Base-by-base conservation (phyloP, 1,140 invertebrate species). In the Harlomillsia oculata region DNA sequence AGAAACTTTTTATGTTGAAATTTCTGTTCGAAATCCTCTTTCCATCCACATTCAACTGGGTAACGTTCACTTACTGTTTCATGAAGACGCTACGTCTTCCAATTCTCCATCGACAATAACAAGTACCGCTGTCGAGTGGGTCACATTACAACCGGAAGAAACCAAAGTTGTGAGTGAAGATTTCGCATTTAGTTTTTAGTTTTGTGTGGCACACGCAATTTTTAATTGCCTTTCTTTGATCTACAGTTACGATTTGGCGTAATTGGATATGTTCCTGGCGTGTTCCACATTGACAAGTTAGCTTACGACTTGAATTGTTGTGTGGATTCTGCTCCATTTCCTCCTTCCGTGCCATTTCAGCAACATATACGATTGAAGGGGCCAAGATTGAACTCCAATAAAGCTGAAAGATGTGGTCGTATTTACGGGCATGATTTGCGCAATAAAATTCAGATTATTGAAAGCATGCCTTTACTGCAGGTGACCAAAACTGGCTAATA, bases 51-150 rank as follows among this genome's bases (percentile, higher is more conserved):
- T 92, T 45, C 72, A 78, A 16, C 70, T 94, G 21, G 78, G 78
- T 30, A 80, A 89, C 60, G 74, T 94, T 3, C 78, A 81, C 65
- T 70, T 93, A 16, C 70, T 91, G n/a, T 63, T 94, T 89, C 87
- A 80, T 74, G 18, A 72, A n/a, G n/a, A n/a, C n/a, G n/a, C n/a
- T n/a, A n/a, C n/a, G n/a, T n/a, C n/a, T n/a, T n/a, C n/a, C n/a
- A n/a, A n/a, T 32, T 23, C 57, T 28, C 5, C 23, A 60, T 23
- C 21, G 28, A 25, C 18, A 23, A 20, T 40, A 39, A 0, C 36
- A 13, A 16, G 26, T 51, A 6, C 43, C 32, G 5, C 5, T 34
- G 43, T 61, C 5, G 32, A 49, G 11, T 16, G 23, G 18, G 21
- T 51, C 14, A 13, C 18, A 13, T 20, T 61, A 11, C 29, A 59